Conservation (phyloP, 2,888 invertebrate genomes). For the Drosophila gaucha region DNA sequence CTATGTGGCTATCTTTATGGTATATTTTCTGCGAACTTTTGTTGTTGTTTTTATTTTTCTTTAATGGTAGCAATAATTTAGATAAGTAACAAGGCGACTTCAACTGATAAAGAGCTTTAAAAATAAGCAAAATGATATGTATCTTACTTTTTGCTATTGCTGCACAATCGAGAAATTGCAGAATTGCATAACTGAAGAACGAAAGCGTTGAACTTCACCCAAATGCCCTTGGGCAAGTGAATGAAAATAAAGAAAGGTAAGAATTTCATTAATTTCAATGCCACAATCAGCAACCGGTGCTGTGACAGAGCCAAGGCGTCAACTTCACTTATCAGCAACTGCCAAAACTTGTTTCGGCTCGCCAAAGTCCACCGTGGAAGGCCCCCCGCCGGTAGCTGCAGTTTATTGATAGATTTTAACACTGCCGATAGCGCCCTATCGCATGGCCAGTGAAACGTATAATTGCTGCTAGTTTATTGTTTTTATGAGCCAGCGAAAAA, state of each 20-base stretch:
- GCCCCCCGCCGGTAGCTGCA: constrained; percentile 25
- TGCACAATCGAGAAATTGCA: constrained; percentile 43
- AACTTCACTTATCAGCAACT: constrained; percentile 27
- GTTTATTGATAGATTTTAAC: constrained; percentile 44
- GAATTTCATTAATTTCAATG: constrained; percentile 32
- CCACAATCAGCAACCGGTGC: constrained; percentile 43
- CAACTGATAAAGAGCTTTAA: constrained; percentile 42
- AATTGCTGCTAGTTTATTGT: constrained; percentile 25
- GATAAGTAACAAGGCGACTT: constrained; percentile 34
- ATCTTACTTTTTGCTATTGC: constrained; percentile 18
- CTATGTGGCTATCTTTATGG: constrained; percentile 62
- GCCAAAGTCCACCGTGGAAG: constrained; percentile 31
- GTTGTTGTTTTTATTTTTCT: constrained; percentile 1
- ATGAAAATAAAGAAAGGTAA: constrained; percentile 43
- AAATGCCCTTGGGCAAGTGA: constrained; percentile 50
- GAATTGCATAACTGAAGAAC: constrained; percentile 38
- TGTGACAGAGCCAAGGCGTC: constrained; percentile 9
- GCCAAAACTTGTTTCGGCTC: constrained; percentile 11
- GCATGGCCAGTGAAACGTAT: constrained; percentile 14
- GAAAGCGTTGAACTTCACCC: constrained; percentile 54
- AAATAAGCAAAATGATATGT: constrained; percentile 31
- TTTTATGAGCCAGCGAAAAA: constrained; percentile 9
- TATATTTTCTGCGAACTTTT: constrained; percentile 19
- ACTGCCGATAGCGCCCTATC: constrained; percentile 36
- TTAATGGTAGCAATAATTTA: constrained; percentile 53